phyloP scores from a whole-genome alignment of 2,888 invertebrate genomes.

The Apamea anceps region DNA sequence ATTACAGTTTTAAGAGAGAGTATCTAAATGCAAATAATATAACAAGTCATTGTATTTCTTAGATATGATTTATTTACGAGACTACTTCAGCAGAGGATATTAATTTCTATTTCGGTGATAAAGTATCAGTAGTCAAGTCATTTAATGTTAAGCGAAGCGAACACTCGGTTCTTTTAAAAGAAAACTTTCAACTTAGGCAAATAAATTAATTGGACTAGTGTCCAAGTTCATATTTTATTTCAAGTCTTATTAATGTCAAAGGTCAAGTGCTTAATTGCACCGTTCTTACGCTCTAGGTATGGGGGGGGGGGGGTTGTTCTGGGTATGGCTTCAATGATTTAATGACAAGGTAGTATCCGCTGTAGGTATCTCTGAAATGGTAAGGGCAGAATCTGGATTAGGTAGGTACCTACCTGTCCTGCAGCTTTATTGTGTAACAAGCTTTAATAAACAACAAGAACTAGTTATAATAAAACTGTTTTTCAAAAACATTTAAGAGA shows the following conservation, averaged over 20 bases:
- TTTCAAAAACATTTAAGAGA: neutral
- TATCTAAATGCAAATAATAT: slow-evolving; percentile 6
- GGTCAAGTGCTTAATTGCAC: slow-evolving; percentile 28
- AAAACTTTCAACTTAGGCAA: slow-evolving; percentile 20
- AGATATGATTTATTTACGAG: slow-evolving; percentile 15
- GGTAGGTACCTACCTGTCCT: neutral
- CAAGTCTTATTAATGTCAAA: slow-evolving; percentile 3
- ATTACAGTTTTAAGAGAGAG: slow-evolving; percentile 13
- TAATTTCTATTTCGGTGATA: slow-evolving; percentile 5
- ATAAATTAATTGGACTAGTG: slow-evolving; percentile 35
- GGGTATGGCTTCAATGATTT: neutral
- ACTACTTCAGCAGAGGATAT: neutral
- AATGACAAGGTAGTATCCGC: neutral
- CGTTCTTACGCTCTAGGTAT: neutral
- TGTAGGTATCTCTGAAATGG: neutral
- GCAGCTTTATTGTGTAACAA: neutral
- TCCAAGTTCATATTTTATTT: slow-evolving; percentile 27
- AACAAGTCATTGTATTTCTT: neutral
- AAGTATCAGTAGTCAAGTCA: slow-evolving; percentile 9
- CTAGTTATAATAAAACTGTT: neutral
- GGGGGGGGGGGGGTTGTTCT: no score
- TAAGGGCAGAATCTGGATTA: neutral
- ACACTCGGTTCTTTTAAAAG: slow-evolving; percentile 7
- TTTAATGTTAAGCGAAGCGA: slow-evolving; percentile 23
- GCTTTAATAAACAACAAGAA: neutral